Percentiles rank a stretch among this genome's conserved stretches.
Evolutionary conservation across 2,797 vertebrate genomes (phyloP).

Genomic region (Ceyx erithaca): DNA sequence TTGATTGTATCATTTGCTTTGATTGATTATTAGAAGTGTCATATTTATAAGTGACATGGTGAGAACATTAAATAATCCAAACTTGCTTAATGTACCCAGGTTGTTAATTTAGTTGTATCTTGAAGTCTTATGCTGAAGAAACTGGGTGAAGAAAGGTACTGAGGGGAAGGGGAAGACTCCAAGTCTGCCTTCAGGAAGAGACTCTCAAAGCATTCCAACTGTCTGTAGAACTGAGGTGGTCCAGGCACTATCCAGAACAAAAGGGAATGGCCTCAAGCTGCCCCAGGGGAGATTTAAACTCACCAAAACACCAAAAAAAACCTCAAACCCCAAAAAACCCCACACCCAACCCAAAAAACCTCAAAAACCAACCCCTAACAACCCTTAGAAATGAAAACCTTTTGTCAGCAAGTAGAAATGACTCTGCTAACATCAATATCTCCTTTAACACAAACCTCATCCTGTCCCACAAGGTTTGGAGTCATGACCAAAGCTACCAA

Average conservation of each 20-base stretch:
- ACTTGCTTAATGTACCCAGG: background rate
- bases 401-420: background rate
- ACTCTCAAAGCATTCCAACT: background rate
- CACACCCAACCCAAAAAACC: no score
- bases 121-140: background rate
- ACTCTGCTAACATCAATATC: no score
- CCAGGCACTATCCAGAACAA: background rate
- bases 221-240: background rate
- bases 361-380: no score
- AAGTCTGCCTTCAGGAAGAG: no score
- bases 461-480: background rate
- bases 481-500: background rate
- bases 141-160: background rate
- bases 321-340: no score
- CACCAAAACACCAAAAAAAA: background rate
- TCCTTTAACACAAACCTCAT: background rate
- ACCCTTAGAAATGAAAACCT: background rate
- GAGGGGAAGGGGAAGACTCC: background rate
- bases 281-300: no score
- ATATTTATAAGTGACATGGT: background rate
- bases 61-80: background rate
- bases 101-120: background rate
- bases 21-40: background rate
- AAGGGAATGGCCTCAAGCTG: no score
- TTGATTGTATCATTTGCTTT: background rate